A percentile compares a stretch with the other conserved stretches of the same genome.
Evolutionary conservation across 1,140 invertebrate genomes (phyloP).

Genomic region (Mylabris phalerata): DNA sequence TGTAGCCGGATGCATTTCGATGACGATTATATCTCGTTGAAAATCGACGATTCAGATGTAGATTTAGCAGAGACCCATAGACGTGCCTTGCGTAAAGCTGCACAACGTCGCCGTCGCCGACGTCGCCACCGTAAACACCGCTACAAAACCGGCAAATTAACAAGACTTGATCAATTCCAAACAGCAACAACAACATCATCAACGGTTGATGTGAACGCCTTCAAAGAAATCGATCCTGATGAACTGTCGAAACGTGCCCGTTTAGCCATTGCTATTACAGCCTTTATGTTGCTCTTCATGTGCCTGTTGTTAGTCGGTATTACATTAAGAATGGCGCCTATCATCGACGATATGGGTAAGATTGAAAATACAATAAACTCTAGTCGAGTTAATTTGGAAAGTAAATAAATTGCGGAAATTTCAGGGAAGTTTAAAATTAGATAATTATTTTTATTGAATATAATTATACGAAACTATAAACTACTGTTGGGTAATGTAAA

Average conservation of each 20-base stretch:
- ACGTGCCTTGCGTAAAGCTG: constrained; percentile 35
- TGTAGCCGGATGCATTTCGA: constrained; percentile 39
- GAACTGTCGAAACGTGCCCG: constrained; percentile 73
- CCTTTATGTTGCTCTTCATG: constrained; percentile 75
- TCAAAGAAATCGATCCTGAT: constrained; percentile 60
- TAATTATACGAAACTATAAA: no score
- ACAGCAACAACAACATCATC: neutral
- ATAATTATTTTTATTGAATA: no score
- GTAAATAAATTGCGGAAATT: no score
- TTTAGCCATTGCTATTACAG: constrained; percentile 83
- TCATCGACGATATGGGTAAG: constrained; percentile 91
- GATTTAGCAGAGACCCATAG: constrained; percentile 36
- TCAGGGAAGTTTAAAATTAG: no score
- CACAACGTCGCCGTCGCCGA: constrained; percentile 12
- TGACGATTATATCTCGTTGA: constrained; percentile 48
- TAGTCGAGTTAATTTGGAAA: no score
- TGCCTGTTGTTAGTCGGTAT: constrained; percentile 82
- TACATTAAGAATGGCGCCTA: constrained; percentile 80
- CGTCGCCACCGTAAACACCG: constrained; percentile 11
- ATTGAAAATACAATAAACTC: constrained; percentile 22
- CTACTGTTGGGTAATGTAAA: no score
- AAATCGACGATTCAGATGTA: constrained; percentile 45
- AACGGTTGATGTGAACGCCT: constrained; percentile 13
- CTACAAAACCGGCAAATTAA: neutral
- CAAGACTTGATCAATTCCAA: no score